These are phyloP conservation scores for Nematopogon swammerdamellus DNA, from an alignment of 2,888 invertebrate genomes.

Conservation along the genomic window DNA sequence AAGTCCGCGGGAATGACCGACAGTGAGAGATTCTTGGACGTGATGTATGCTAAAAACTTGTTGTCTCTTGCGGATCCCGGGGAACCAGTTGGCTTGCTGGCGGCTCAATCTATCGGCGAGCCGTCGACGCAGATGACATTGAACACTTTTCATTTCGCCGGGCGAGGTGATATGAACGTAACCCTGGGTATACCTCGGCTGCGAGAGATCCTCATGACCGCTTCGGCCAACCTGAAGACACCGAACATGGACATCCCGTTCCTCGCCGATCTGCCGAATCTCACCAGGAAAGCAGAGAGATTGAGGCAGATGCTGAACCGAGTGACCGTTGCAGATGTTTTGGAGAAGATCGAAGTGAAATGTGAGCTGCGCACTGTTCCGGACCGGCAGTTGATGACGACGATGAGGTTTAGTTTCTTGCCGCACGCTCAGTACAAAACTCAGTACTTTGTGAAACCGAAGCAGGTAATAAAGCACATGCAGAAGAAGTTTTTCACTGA, in stretches of 20 bases:
- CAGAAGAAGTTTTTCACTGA: conserved; percentile 67
- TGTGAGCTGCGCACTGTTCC: conserved; percentile 57
- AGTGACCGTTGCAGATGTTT: conserved; percentile 75
- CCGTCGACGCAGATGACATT: conserved; percentile 99
- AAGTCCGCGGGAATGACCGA: conserved; percentile 28
- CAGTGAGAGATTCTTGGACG: conserved; percentile 57
- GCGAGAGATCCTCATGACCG: conserved; percentile 95
- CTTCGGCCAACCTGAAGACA: conserved; percentile 89
- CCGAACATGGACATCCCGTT: conserved; percentile 96
- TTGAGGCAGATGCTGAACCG: conserved; percentile 71
- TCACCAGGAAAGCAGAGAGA: conserved; percentile 61
- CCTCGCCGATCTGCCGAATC: conserved; percentile 33
- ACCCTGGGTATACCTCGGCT: conserved; percentile 98
- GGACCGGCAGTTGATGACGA: conserved; percentile 59
- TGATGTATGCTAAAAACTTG: conserved; percentile 74
- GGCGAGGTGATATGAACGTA: conserved; percentile 99
- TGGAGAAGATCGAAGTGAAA: conserved; percentile 66
- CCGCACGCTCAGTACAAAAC: conserved; percentile 70
- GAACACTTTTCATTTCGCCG: conserved; percentile 99
- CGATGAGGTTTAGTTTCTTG: conserved; percentile 69
- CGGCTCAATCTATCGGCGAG: conserved; percentile 98
- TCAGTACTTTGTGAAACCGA: conserved; percentile 68
- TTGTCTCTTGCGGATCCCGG: conserved; percentile 82
- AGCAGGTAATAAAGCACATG: conserved; percentile 68
- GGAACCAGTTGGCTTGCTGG: conserved; percentile 93